A percentile compares a stretch with the other conserved stretches of the same genome.
Evolutionary conservation across 2,797 vertebrate genomes (phyloP).

Genomic region (Eidolon dupreanum): DNA sequence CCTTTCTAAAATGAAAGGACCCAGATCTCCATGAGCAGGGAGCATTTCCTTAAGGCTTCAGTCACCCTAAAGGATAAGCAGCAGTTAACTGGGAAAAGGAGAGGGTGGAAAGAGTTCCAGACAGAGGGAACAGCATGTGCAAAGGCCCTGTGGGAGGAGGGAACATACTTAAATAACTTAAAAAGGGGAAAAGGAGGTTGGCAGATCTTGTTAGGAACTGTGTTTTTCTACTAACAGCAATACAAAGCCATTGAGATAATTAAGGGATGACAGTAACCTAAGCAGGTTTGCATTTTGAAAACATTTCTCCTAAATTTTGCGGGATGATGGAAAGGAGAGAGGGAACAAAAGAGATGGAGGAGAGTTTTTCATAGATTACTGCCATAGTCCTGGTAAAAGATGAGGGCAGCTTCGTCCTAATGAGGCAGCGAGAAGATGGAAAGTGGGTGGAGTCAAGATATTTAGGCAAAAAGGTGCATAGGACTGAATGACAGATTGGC

Average conservation of each 20-base stretch:
- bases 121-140: background rate
- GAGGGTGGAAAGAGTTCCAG: background rate
- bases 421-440: background rate
- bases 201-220: background rate
- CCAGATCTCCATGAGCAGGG: background rate
- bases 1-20: background rate
- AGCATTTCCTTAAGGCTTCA: background rate
- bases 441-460: background rate
- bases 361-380: background rate
- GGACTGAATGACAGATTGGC: background rate
- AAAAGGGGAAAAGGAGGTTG: background rate
- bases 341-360: background rate
- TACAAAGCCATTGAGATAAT: background rate
- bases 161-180: background rate
- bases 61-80: background rate
- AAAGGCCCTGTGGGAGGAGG: background rate
- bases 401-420: background rate
- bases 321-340: background rate
- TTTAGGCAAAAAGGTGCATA: background rate
- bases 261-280: background rate
- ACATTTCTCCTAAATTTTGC: background rate
- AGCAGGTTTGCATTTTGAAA: background rate
- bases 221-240: background rate
- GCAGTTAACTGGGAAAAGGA: background rate
- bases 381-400: background rate